phyloP scores from a whole-genome alignment of 2,797 vertebrate genomes.

The Dendrocincla fuliginosa region DNA sequence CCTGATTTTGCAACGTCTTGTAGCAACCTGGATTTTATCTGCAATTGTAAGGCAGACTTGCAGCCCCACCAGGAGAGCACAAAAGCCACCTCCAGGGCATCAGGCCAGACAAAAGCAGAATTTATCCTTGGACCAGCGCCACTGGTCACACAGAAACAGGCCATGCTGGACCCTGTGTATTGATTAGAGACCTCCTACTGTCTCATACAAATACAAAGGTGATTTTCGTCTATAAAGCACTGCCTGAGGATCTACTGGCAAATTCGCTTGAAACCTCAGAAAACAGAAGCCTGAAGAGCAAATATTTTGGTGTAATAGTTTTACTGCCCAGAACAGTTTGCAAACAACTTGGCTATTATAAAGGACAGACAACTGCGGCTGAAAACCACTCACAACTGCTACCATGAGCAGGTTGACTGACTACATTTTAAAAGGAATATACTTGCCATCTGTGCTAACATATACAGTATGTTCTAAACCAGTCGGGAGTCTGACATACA shows the following conservation, averaged over 20 bases:
- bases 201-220: background rate
- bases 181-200: background rate
- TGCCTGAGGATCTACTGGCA: accelerated
- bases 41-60: background rate
- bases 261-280: background rate
- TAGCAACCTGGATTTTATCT: constrained; percentile 16
- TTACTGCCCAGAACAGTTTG: background rate
- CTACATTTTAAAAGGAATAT: background rate
- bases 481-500: background rate
- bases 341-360: background rate
- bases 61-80: background rate
- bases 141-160: background rate
- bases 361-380: background rate
- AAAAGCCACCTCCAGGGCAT: background rate
- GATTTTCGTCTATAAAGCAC: background rate
- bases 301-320: constrained; percentile 5
- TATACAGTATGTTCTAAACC: background rate
- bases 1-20: constrained; percentile 13
- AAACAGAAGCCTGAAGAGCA: background rate
- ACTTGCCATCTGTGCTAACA: background rate
- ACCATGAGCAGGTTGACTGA: background rate
- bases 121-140: background rate
- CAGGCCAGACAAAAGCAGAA: background rate
- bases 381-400: background rate
- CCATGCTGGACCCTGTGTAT: background rate